Base-by-base conservation (phyloP, 2,797 vertebrate genomes). In the Labroides dimidiatus region DNA sequence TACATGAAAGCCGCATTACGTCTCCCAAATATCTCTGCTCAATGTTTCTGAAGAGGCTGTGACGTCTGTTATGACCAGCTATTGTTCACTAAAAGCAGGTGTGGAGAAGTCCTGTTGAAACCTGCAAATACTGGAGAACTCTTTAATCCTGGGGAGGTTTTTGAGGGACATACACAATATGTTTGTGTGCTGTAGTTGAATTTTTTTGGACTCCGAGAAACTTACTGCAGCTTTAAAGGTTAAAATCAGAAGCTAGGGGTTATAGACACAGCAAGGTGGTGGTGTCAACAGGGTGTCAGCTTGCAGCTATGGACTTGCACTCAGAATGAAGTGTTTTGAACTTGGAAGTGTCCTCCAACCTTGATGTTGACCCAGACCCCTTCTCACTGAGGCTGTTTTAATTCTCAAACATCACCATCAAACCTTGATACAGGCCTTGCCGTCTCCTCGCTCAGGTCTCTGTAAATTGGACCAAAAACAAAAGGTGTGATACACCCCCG, bases 41-140 rank as follows among this genome's bases (percentile, higher is more conserved):
- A 24, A 33, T 77, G 72, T 66, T 79, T 80, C 58, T 55, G 43
- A 81, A 61, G 44, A 16, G 72, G 41, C 39, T 49, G 65, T 3
- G 47, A 59, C 71, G 66, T 52, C 69, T 79, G 59, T 85, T 84
- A 75, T 74, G 69, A 75, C 62, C 66, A 52, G 48, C 71, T 64
- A 64, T 80, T 79, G 80, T 87, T 87, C 59, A 36, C 44, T 48
- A 61, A 70, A 78, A 89, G 73, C 88, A 89, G 90, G 86, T 91
- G 82, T 87, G 75, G 77, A 80, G 67, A 37, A 50, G 71, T 88
- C 84, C 24, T 90, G 91, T 91, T 84, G 72, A 78, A 75, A 89
- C 91, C 74, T 91, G 90, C 72, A 79, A 63, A 77, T 43, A 43
- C 47, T 50, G 49, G 65, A 45, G 58, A 85, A 68, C 55, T 69